Evolutionary conservation across 2,113 vertebrate genomes (phyloP).

Genomic region (Herpetotheres cachinnans): DNA sequence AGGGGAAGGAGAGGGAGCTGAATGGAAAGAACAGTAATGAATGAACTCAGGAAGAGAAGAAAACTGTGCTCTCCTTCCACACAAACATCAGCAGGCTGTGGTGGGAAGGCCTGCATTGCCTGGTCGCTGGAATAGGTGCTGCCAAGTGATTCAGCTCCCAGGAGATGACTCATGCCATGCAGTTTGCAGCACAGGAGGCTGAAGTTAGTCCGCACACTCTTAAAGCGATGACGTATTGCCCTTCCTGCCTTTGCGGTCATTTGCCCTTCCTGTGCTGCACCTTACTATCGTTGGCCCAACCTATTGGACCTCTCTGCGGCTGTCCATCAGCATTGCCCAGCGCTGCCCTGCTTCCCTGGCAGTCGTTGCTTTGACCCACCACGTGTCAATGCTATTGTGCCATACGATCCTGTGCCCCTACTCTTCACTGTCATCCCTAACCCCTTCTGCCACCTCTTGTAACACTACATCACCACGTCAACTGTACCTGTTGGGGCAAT

Average conservation of each 20-base stretch:
- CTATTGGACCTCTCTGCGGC: background rate
- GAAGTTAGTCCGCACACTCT: background rate
- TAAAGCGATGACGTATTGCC: background rate
- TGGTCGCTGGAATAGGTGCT: background rate
- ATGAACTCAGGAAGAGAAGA: background rate
- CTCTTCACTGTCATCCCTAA: background rate
- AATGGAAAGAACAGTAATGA: background rate
- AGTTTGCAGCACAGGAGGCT: background rate
- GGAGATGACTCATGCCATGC: background rate
- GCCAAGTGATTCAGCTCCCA: background rate
- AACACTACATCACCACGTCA: background rate
- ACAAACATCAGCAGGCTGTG: fast-evolving
- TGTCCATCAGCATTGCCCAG: background rate
- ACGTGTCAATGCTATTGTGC: background rate
- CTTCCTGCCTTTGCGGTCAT: background rate
- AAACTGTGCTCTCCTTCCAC: background rate
- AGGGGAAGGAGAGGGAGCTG: background rate
- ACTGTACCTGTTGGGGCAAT: background rate
- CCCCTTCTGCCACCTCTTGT: background rate
- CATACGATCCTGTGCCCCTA: background rate
- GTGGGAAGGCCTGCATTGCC: background rate
- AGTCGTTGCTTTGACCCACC: background rate
- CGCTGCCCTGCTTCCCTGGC: background rate
- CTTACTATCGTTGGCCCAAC: background rate
- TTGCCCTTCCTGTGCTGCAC: background rate